phyloP scores from a whole-genome alignment of 2,797 vertebrate genomes.

The Spheniscus humboldti region DNA sequence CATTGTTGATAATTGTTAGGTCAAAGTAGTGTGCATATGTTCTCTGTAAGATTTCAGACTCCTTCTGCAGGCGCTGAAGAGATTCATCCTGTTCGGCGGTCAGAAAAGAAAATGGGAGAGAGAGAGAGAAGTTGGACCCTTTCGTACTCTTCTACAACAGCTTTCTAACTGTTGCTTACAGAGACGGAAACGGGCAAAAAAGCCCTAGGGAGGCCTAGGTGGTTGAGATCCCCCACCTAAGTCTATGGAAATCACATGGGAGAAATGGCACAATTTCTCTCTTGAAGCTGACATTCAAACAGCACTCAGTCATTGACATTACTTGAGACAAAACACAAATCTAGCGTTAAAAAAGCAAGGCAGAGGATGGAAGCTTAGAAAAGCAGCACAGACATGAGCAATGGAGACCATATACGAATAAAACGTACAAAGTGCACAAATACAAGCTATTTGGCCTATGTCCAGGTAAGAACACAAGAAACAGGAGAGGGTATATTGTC shows the following conservation, averaged over 20 bases:
- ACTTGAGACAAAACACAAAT: background rate
- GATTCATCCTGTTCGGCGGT: slow-evolving; percentile 86
- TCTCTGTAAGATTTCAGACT: slow-evolving; percentile 97
- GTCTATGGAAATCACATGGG: background rate
- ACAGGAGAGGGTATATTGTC: background rate
- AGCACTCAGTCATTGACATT: background rate
- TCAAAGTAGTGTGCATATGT: slow-evolving; percentile 98
- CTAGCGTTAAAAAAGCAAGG: background rate
- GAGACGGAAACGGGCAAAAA: background rate
- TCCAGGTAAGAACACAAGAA: background rate
- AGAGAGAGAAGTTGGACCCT: slow-evolving; percentile 28
- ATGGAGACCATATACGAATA: background rate
- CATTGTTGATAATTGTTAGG: slow-evolving; percentile 99
- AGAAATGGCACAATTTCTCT: background rate
- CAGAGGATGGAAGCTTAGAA: background rate
- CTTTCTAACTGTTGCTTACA: background rate
- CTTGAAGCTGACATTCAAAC: background rate
- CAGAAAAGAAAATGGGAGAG: slow-evolving; percentile 31
- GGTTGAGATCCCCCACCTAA: background rate
- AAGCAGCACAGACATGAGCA: slow-evolving; percentile 9
- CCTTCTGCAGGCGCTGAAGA: slow-evolving; percentile 97
- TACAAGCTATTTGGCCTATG: background rate
- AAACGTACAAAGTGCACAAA: background rate
- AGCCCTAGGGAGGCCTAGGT: background rate
- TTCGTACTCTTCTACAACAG: background rate